A percentile compares a stretch with the other conserved stretches of the same genome.
phyloP scores from a whole-genome alignment of 2,113 vertebrate genomes.

The Rhynchomys soricoides region DNA sequence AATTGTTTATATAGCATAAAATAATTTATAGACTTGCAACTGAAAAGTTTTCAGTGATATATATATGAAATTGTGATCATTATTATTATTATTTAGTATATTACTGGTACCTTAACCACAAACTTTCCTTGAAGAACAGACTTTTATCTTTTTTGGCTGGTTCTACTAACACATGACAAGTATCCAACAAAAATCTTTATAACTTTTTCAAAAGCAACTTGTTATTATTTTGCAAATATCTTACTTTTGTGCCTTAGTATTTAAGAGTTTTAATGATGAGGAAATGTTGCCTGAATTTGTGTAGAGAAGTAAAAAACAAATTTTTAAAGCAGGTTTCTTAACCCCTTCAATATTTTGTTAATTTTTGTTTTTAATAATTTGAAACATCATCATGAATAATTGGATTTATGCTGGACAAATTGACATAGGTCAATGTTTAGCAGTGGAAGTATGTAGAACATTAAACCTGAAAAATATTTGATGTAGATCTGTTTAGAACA shows the following conservation, averaged over 20 bases:
- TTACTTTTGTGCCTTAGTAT: neutral
- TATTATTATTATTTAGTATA: neutral
- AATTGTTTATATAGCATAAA: neutral
- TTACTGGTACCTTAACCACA: neutral
- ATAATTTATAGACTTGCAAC: neutral
- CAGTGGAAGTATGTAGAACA: neutral
- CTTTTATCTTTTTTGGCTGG: neutral
- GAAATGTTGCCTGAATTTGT: neutral
- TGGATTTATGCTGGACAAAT: neutral
- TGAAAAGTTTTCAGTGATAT: neutral
- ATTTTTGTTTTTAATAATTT: neutral
- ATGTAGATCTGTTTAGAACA: neutral
- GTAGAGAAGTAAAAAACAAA: neutral
- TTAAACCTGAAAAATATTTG: neutral
- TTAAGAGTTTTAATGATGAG: neutral
- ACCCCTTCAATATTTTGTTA: neutral
- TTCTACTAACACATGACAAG: neutral
- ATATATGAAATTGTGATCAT: neutral
- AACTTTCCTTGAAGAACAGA: neutral
- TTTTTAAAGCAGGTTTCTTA: neutral
- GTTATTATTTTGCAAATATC: neutral
- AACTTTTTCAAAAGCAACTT: neutral
- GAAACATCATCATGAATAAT: neutral
- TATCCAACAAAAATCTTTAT: neutral
- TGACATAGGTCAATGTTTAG: neutral